These are phyloP conservation scores for Eurytoma californica DNA, from an alignment of 2,888 invertebrate species.

Conservation along the genomic window DNA sequence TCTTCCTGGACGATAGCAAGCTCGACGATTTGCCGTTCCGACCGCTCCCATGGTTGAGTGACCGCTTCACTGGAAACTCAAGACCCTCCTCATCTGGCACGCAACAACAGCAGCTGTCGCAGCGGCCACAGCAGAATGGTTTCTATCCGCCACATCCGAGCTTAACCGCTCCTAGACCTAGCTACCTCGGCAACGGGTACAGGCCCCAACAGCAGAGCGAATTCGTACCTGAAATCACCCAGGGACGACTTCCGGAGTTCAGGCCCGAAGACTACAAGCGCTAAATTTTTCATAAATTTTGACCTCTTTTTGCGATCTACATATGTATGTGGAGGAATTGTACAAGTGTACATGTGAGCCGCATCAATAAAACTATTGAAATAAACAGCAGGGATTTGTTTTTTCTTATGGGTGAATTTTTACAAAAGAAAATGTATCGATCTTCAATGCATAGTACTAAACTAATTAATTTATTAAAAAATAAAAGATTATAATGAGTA, in stretches of 20 bases:
- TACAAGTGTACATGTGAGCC: too few species aligned
- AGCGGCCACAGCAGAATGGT: neutral
- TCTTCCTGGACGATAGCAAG: neutral
- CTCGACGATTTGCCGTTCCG: neutral
- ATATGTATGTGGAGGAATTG: too few species aligned
- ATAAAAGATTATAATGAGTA: too few species aligned
- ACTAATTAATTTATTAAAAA: too few species aligned
- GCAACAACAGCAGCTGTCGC: neutral
- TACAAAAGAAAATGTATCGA: too few species aligned
- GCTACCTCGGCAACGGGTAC: neutral
- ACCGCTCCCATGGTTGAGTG: neutral
- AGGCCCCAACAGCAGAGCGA: neutral
- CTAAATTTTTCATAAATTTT: too few species aligned
- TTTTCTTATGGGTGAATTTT: too few species aligned
- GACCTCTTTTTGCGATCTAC: too few species aligned
- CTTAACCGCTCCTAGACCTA: slow-evolving; percentile 1
- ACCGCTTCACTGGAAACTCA: neutral
- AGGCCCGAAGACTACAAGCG: neutral
- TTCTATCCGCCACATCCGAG: slow-evolving; percentile 7
- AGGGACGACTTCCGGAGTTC: slow-evolving; percentile 9
- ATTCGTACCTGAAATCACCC: neutral
- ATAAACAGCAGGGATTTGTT: too few species aligned
- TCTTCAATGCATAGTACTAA: too few species aligned
- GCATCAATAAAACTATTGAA: too few species aligned
- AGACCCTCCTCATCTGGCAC: neutral